phyloP scores from a whole-genome alignment of 2,797 vertebrate genomes.

The Macrochelys suwanniensis region DNA sequence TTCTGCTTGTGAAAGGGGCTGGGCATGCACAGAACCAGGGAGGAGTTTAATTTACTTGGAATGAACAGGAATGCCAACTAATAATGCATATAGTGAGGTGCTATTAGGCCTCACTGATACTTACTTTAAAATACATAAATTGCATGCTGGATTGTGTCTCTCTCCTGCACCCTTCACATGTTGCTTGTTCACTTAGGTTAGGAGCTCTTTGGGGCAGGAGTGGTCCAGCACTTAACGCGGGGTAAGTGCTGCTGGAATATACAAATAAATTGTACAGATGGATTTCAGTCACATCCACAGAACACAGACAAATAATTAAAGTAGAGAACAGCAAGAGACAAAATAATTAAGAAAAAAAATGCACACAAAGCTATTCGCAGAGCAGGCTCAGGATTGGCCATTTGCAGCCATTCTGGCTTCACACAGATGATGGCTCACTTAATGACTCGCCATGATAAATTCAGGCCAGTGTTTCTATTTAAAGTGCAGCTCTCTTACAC shows the following conservation, averaged over 20 bases:
- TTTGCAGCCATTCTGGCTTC: not conserved
- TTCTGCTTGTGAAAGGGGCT: not conserved
- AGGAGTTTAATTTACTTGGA: not conserved
- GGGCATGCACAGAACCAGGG: not conserved
- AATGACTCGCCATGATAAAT: not conserved
- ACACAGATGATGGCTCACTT: not conserved
- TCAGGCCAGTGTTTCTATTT: not conserved
- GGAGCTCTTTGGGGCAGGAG: not conserved
- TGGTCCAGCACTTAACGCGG: fast-evolving
- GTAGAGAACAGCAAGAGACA: not conserved
- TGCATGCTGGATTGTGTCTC: not conserved
- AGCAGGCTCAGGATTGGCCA: fast-evolving
- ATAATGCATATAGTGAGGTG: not conserved
- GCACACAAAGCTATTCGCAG: fast-evolving
- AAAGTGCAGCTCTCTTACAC: not conserved
- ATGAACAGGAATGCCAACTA: fast-evolving
- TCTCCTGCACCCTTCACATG: not conserved
- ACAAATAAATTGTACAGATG: fast-evolving
- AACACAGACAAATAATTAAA: not conserved
- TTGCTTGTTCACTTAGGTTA: not conserved
- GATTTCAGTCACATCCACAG: fast-evolving
- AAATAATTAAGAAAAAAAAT: not conserved
- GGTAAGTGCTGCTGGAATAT: fast-evolving
- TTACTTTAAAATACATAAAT: not conserved
- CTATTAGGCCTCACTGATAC: not conserved